Base-by-base conservation (phyloP, 1,140 invertebrate genomes). In the Heliconius nattereri region DNA sequence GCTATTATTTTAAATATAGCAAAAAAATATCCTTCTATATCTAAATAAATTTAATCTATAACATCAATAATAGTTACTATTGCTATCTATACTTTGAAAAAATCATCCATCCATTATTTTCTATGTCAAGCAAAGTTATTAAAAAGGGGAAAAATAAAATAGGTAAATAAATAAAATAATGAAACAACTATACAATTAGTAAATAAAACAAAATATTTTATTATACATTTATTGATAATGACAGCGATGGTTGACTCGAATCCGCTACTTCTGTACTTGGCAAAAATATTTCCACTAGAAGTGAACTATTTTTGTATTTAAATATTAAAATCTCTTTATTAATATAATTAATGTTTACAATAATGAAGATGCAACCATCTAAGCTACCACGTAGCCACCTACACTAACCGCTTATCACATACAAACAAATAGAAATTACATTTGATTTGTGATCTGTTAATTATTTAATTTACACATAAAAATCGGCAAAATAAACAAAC, bases 191-290 rank as follows among this genome's bases (percentile, higher is more conserved):
- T 78, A 78, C 52, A 78, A 74, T 74, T 74, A 74, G 54, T 72
- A 81, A 81, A 81, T 78, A 87, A 87, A 87, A 85, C 78, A 90
- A 87, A 80, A 82, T 81, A 86, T 86, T 92, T 92, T 92, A 93
- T 92, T 89, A 91, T 94, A 92, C 91, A 94, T 94, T 94, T 93
- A 94, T 92, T 93, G 90, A 93, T 92, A 92, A 93, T 94, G 92
- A 94, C 90, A 94, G 92, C 92, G 88, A 93, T 92, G 91, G 90
- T 93, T 92, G 92, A 94, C 92, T 92, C 86, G 85, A 93, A 90
- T 91, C 89, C 88, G 91, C 92, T 94, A 94, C 91, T 92, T 90
- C 88, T 90, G 91, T 94, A 94, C 91, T 92, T 90, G 91, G 91
- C 91, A 93, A 93, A 94, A 94, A 92, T 92, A 94, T 92, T 89